These are phyloP conservation scores for Balaeniceps rex DNA, from an alignment of 2,113 vertebrate genomes.

Conservation along the genomic window DNA sequence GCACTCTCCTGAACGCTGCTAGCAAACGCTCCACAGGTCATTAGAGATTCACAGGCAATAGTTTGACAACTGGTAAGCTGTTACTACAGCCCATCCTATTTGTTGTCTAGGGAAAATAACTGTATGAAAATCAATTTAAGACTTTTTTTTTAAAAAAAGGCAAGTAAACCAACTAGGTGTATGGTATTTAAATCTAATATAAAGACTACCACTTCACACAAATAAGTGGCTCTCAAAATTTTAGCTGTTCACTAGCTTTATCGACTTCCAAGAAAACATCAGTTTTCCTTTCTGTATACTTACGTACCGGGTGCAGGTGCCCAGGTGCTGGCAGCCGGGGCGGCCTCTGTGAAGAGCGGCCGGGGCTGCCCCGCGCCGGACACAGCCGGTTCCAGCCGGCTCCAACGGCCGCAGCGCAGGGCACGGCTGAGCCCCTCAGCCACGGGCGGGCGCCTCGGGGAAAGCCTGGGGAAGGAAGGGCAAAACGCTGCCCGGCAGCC, in stretches of 20 bases:
- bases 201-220: background rate
- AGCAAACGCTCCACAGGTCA: background rate
- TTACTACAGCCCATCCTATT: background rate
- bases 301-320: accelerated
- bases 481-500: too few species aligned
- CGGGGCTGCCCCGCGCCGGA: accelerated
- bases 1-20: background rate
- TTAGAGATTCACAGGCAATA: background rate
- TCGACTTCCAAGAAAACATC: background rate
- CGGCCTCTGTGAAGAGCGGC: accelerated
- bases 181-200: background rate
- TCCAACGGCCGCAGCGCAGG: background rate
- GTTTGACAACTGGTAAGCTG: background rate
- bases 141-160: background rate
- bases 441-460: too few species aligned
- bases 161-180: background rate
- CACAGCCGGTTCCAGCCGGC: background rate
- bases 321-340: accelerated
- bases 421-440: background rate
- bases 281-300: background rate
- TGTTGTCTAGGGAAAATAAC: background rate
- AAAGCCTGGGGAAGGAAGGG: too few species aligned
- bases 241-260: background rate
- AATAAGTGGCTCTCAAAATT: background rate
- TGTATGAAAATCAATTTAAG: background rate